Conservation (phyloP, 1,140 invertebrate genomes). For the Brachionus rubens region DNA sequence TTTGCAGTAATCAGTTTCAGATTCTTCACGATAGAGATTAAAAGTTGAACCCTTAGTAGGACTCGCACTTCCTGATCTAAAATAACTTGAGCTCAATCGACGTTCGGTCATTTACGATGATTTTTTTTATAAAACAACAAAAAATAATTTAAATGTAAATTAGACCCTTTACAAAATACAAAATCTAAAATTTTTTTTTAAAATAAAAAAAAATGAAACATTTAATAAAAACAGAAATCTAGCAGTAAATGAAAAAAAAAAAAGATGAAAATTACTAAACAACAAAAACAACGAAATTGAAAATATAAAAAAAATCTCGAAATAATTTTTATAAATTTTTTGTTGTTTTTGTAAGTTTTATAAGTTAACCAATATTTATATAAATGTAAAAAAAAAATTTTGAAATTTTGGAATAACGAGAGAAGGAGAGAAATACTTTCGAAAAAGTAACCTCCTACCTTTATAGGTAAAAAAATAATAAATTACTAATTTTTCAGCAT, state of each 20-base stretch:
- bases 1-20: constrained; percentile 31
- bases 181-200: background rate
- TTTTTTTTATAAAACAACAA: background rate
- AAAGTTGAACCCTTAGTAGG: constrained; percentile 14
- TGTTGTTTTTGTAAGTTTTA: constrained; percentile 28
- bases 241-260: no score
- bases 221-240: no score
- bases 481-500: constrained; percentile 18
- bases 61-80: background rate
- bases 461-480: constrained; percentile 33
- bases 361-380: constrained; percentile 42
- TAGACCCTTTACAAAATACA: background rate
- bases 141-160: background rate
- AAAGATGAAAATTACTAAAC: constrained; percentile 36
- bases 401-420: background rate
- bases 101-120: constrained; percentile 4
- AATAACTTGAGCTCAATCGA: constrained; percentile 12
- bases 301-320: background rate
- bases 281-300: background rate
- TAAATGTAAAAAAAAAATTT: constrained; percentile 16
- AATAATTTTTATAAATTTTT: background rate
- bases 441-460: constrained; percentile 40
- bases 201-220: constrained; percentile 23
- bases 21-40: constrained; percentile 8
- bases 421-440: background rate